phyloP scores from a whole-genome alignment of 2,888 invertebrate species.

The Seira musarum region DNA sequence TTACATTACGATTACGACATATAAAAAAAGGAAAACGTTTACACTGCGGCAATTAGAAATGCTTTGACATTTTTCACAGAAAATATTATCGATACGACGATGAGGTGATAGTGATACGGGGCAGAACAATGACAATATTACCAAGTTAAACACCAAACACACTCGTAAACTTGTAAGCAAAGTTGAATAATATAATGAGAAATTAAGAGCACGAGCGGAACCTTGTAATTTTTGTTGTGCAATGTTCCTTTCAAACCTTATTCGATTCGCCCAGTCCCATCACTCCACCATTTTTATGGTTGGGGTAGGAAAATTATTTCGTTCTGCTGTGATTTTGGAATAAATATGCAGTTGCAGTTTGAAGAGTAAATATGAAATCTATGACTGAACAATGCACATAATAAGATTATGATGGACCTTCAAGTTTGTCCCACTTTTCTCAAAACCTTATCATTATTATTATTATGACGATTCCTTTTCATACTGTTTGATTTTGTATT shows the following conservation, averaged over 20 bases:
- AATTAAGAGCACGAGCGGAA: constrained; percentile 60
- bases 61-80: background rate
- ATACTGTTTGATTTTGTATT: too few species aligned
- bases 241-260: background rate
- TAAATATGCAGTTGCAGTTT: too few species aligned
- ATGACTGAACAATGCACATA: too few species aligned
- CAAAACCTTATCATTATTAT: too few species aligned
- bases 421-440: too few species aligned
- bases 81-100: background rate
- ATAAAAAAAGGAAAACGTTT: background rate
- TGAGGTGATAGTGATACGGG: background rate
- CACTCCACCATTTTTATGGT: background rate
- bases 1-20: background rate
- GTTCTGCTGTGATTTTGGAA: background rate
- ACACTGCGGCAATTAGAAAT: background rate
- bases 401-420: too few species aligned
- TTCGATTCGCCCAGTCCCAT: too few species aligned
- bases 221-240: background rate
- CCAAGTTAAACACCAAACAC: background rate
- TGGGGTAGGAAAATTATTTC: background rate
- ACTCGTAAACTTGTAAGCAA: constrained; percentile 21
- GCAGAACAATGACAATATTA: background rate
- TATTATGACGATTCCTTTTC: too few species aligned
- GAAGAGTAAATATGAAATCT: too few species aligned
- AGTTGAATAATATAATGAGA: constrained; percentile 23